phyloP scores from a whole-genome alignment of 2,797 vertebrate species.

The Sciurus carolinensis region DNA sequence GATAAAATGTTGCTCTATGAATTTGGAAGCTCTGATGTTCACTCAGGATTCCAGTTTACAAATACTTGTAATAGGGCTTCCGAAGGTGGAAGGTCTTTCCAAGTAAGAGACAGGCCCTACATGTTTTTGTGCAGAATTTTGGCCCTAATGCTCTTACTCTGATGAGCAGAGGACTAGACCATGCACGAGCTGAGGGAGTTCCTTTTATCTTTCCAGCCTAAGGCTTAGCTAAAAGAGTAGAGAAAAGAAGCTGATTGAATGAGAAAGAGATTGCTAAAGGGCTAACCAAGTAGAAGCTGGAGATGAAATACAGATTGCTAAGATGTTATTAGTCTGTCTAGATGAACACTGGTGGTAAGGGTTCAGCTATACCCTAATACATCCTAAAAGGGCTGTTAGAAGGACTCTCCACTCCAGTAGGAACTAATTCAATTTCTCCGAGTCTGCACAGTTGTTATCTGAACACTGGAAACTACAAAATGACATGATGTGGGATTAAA shows the following conservation, averaged over 20 bases:
- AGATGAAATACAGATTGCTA: not conserved
- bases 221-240: not conserved
- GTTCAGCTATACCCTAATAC: not conserved
- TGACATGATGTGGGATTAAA: not conserved
- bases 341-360: not conserved
- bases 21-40: slow-evolving; percentile 6
- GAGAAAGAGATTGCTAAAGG: not conserved
- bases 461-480: slow-evolving; percentile 23
- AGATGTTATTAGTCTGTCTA: not conserved
- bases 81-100: not conserved
- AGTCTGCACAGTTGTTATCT: not conserved
- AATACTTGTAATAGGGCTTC: not conserved
- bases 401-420: not conserved
- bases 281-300: not conserved
- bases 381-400: not conserved
- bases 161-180: not conserved
- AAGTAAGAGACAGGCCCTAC: not conserved
- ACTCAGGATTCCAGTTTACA: not conserved
- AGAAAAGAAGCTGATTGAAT: not conserved
- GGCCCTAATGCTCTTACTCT: not conserved
- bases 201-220: slow-evolving; percentile 14
- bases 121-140: not conserved
- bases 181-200: not conserved
- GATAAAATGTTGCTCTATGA: not conserved
- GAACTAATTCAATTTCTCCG: not conserved